Evolutionary conservation across 2,888 invertebrate species (phyloP), one percentile per base, ranked within the genome.

Genomic region (Leucoma salicis): DNA sequence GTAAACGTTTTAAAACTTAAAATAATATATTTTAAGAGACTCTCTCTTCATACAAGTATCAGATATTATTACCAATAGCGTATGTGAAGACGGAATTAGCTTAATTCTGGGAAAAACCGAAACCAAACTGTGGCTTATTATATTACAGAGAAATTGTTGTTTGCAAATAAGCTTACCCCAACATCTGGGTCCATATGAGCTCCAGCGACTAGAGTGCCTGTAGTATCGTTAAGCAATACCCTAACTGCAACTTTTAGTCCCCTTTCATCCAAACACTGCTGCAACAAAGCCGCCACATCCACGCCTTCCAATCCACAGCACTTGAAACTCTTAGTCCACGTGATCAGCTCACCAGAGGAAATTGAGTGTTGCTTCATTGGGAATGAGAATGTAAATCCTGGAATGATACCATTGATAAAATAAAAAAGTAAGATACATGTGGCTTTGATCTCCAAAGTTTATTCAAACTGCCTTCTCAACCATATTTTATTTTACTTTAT

Each of bases 321-420:
- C 56, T 94, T 94, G 79, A 95, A 96, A 46, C 93, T 93, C 83
- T 96, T 96, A 0, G 96, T 96, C 96, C 96, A 96, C n/a, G 94
- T 94, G 11, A 94, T 92, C 53, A 96, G 89, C 56, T 93, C 90
- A n/a, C 94, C 95, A 7, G 91, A 92, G 48, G 93, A 92, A 46
- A 96, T 86, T 31, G 93, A 92, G 65, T 93, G 92, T 70, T 95
- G 96, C 51, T 90, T 90, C 92, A 95, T 94, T 4, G 96, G 96
- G 78, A 96, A 96, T 18, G 96, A 96, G 82, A 96, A 96, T 1
- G 95, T 95, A 80, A 96, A 96, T 5, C 95, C 95, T 94, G 82
- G 13, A 35, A 41, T 31, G 10, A 31, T 21, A 21, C 2, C 6
- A 21, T n/a, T n/a, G n/a, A n/a, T n/a, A n/a, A n/a, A n/a, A n/a